Evolutionary conservation across 2,113 vertebrate species (phyloP).

Genomic region (Paramormyrops kingsleyae): DNA sequence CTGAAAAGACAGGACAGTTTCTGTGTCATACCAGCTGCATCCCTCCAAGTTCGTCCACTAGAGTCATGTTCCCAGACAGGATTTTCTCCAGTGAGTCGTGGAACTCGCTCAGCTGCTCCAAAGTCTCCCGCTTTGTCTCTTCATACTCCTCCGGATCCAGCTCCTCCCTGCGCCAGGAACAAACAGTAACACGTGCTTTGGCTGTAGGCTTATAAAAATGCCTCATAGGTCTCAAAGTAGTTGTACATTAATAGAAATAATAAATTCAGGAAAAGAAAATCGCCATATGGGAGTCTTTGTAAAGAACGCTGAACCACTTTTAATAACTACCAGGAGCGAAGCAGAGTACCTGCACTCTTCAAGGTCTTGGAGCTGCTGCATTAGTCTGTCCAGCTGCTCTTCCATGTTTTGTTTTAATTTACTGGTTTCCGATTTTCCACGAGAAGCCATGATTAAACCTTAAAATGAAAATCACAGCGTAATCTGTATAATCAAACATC

Average conservation of each 20-base stretch:
- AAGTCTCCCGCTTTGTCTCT: conserved; percentile 92
- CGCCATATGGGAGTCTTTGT: neutral
- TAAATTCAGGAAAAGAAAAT: neutral
- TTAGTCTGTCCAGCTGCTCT: conserved; percentile 89
- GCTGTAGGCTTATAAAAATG: neutral
- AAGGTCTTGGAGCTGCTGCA: conserved; percentile 95
- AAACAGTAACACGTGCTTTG: neutral
- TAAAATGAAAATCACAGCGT: conserved; percentile 19
- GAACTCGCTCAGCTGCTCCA: conserved; percentile 92
- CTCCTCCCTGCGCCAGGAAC: conserved; percentile 69
- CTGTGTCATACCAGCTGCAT: conserved; percentile 84
- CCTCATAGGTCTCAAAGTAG: neutral
- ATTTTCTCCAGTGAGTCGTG: conserved; percentile 93
- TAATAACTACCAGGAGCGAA: neutral
- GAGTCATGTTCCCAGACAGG: conserved; percentile 93
- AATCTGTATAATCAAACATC: neutral
- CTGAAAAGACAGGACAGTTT: neutral
- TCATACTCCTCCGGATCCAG: conserved; percentile 93
- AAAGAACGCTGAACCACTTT: neutral
- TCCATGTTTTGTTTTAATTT: conserved; percentile 94
- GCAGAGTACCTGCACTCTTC: conserved; percentile 88
- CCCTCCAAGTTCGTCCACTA: conserved; percentile 89
- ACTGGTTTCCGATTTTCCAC: conserved; percentile 86
- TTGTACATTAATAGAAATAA: neutral
- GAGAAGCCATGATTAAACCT: conserved; percentile 79